Evolutionary conservation across 2,797 vertebrate genomes (phyloP).

Genomic region (Sebastes nivosus): DNA sequence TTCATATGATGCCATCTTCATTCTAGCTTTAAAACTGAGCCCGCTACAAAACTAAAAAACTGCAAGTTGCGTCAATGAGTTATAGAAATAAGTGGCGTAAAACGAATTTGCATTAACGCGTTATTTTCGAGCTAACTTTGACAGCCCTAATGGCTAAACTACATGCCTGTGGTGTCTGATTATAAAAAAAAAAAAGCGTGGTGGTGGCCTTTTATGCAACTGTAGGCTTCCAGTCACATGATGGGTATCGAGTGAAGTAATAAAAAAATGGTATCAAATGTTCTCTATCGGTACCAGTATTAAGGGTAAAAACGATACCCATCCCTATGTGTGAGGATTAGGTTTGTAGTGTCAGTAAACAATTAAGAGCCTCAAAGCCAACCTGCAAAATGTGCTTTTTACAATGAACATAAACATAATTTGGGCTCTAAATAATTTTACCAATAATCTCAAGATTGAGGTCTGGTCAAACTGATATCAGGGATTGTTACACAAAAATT

Average conservation of each 20-base stretch:
- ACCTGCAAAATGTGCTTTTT: background rate
- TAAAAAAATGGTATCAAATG: background rate
- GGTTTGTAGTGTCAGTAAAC: background rate
- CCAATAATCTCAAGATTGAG: background rate
- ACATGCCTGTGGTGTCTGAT: no score
- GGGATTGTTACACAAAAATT: background rate
- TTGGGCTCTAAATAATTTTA: background rate
- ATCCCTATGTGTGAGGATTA: background rate
- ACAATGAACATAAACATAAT: background rate
- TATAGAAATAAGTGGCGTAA: no score
- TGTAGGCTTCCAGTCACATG: background rate
- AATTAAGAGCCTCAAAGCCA: background rate
- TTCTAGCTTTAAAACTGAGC: no score
- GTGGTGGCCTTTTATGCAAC: background rate
- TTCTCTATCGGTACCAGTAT: background rate
- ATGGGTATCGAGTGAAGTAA: background rate
- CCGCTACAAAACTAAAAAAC: no score
- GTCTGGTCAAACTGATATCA: background rate
- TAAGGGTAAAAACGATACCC: background rate
- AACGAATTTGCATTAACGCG: no score
- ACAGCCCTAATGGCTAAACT: no score
- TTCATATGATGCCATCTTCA: no score
- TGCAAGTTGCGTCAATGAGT: no score
- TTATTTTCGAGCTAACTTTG: no score
- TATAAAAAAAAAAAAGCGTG: no score